Conservation (phyloP, 2,888 invertebrate species). For the Hololepta plana region DNA sequence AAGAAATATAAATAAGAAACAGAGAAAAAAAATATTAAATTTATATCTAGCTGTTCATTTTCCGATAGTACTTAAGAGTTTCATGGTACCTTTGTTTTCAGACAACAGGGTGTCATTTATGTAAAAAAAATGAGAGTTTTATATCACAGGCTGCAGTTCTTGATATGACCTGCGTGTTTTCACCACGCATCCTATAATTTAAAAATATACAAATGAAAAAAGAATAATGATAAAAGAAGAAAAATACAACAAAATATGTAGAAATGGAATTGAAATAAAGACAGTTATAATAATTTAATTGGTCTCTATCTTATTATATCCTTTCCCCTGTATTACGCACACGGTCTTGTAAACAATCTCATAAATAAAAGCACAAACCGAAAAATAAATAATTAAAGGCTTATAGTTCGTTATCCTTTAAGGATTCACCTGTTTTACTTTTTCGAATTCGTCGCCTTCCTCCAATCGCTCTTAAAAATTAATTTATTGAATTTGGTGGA, state of each 20-base stretch:
- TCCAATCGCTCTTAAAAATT: too few species aligned
- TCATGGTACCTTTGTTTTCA: conserved; percentile 13
- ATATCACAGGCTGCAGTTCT: conserved; percentile 25
- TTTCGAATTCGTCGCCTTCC: too few species aligned
- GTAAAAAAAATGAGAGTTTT: conserved; percentile 19
- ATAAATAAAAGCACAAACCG: too few species aligned
- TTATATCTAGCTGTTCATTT: too few species aligned
- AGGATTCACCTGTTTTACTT: too few species aligned
- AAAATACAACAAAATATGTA: conserved; percentile 17
- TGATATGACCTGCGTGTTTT: conserved; percentile 19
- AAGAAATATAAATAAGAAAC: too few species aligned
- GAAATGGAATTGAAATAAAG: conserved; percentile 28
- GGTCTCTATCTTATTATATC: conserved; percentile 2
- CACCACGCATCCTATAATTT: conserved; percentile 7
- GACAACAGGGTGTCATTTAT: conserved; percentile 14
- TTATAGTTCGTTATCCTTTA: too few species aligned
- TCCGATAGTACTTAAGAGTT: too few species aligned
- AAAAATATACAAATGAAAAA: conserved; percentile 7
- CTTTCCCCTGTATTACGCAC: too few species aligned
- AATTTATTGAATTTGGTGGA: too few species aligned
- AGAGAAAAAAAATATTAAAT: conserved; percentile 8
- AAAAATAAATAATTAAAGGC: too few species aligned
- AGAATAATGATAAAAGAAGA: conserved; percentile 4
- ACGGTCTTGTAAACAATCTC: too few species aligned
- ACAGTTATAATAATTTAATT: conserved; percentile 20